Evolutionary conservation across 2,888 invertebrate genomes (phyloP).

Genomic region (Notodonta ziczac): DNA sequence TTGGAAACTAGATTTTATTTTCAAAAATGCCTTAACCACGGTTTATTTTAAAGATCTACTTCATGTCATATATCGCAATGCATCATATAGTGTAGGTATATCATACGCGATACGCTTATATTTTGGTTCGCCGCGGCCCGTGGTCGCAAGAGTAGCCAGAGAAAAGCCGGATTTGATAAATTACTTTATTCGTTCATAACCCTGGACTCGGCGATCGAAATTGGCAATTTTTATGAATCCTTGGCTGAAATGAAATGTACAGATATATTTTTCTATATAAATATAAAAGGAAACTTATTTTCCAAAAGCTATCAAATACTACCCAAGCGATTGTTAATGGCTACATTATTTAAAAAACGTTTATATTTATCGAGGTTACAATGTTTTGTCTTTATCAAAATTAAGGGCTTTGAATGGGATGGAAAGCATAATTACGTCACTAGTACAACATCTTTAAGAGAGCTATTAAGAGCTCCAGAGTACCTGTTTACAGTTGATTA

Average conservation of each 20-base stretch:
- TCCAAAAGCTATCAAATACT: too few species aligned
- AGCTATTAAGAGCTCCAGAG: not conserved
- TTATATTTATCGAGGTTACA: not conserved
- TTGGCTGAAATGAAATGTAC: not conserved
- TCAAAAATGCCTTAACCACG: too few species aligned
- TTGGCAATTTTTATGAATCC: conserved; percentile 16
- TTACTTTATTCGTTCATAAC: conserved; percentile 24
- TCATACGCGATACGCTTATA: not conserved
- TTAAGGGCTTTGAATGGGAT: not conserved
- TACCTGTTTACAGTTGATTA: conserved; percentile 3
- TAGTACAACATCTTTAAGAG: not conserved
- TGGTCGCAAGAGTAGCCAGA: conserved; percentile 6
- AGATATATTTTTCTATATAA: not conserved
- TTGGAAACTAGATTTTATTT: too few species aligned
- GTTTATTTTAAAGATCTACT: not conserved
- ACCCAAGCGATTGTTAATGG: too few species aligned
- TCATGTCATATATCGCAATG: not conserved
- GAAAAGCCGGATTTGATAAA: conserved; percentile 20
- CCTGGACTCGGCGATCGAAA: conserved; percentile 13
- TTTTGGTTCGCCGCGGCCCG: not conserved
- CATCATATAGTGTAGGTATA: not conserved
- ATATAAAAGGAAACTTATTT: too few species aligned
- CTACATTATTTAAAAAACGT: too few species aligned
- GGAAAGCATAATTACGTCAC: not conserved
- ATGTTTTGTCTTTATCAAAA: not conserved